Evolutionary conservation across 2,888 invertebrate genomes (phyloP), one percentile per base, ranked within the genome.

Genomic region (Agonopterix alstromeriana): DNA sequence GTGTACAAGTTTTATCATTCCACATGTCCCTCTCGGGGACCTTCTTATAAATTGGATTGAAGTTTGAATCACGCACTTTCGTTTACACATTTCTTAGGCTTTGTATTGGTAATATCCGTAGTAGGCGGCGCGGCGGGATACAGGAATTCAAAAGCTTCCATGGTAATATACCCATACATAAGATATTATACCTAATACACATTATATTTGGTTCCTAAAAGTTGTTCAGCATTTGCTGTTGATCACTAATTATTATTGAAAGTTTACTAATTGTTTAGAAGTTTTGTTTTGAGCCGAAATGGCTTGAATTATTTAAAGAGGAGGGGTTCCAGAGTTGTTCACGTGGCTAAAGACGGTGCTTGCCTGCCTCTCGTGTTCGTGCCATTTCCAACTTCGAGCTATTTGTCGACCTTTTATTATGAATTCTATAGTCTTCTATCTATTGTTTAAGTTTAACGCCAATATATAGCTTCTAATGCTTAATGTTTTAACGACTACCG

Each of bases 41-140:
- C 71, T 82, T 86, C 77, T 73, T 74, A 68, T 70, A 79, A 82
- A 88, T 87, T 87, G 88, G 87, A 85, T 87, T 78, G 66, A 77
- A 81, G 77, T 84, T 80, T 62, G 76, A 81, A 78, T 82, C 77
- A 77, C 76, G 69, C 74, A 73, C 67, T 71, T 65, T 56, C 67
- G 61, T 27, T 27, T 27, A 27, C 27, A 27, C 61, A 63, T 65
- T 65, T 62, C 52, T 62, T 57, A 38, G 38, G 10, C 4, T 10
- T 38, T 38, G 10, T 38, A 38, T 38, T 7, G 38, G 10, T 38
- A 27, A 7, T 27, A 27, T 27, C 27, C 27, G 27, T 3, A 27
- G 27, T 27, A 27, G 27, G 27, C 27, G 27, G 27, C 17, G 17
- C n/a, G 17, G 14, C 17, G 4, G 17, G 27, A 27, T 27, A 27